Evolutionary conservation across 2,888 invertebrate genomes (phyloP).

Genomic region (Therioaphis trifolii): DNA sequence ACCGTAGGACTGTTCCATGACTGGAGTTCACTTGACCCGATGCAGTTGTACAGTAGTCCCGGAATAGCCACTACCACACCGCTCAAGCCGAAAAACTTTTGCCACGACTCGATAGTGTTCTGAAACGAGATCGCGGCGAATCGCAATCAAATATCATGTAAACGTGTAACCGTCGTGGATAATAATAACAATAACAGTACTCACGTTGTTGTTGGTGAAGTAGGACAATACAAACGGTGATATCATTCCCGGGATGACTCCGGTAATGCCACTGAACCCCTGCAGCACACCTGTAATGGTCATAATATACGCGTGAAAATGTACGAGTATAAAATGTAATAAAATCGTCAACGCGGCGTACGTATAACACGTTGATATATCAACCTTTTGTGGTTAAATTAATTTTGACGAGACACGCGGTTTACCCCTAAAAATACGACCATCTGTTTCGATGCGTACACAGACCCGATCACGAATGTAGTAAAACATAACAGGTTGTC

Average conservation of each 20-base stretch:
- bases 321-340: background rate
- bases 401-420: too few species aligned
- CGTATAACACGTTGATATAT: too few species aligned
- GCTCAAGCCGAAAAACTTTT: slow-evolving; percentile 73
- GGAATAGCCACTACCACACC: slow-evolving; percentile 71
- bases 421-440: too few species aligned
- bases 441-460: too few species aligned
- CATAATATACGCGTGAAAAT: background rate
- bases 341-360: too few species aligned
- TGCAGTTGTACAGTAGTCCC: slow-evolving; percentile 72
- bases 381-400: too few species aligned
- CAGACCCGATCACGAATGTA: too few species aligned
- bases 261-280: slow-evolving; percentile 74
- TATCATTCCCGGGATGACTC: slow-evolving; percentile 74
- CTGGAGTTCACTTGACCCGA: slow-evolving; percentile 73
- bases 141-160: too few species aligned
- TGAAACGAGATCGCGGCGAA: slow-evolving; percentile 67
- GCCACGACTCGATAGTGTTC: slow-evolving; percentile 75
- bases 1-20: slow-evolving; percentile 72
- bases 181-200: slow-evolving; percentile 66
- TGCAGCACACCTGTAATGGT: slow-evolving; percentile 72
- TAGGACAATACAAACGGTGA: slow-evolving; percentile 75
- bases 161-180: background rate
- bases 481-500: too few species aligned
- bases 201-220: slow-evolving; percentile 75